Evolutionary conservation across 1,140 invertebrate species (phyloP).

Genomic region (Anastatus disparis): DNA sequence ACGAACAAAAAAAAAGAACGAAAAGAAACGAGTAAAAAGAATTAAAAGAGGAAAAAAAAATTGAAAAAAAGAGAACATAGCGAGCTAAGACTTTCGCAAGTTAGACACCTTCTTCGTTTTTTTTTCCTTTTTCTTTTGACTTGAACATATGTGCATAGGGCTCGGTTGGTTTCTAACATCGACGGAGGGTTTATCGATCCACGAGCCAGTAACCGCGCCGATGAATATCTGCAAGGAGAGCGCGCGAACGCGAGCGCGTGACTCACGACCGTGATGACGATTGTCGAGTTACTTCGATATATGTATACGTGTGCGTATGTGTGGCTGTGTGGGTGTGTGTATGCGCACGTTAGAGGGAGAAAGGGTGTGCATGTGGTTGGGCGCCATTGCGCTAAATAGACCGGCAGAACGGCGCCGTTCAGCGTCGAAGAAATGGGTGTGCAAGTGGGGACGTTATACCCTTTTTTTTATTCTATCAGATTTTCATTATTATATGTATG

Average conservation of each 20-base stretch:
- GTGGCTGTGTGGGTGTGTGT: slow-evolving; percentile 28
- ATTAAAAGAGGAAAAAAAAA: not conserved
- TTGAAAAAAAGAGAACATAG: not conserved
- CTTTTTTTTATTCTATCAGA: not conserved
- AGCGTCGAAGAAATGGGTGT: slow-evolving; percentile 30
- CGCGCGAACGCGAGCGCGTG: slow-evolving; percentile 44
- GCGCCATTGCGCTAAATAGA: slow-evolving; percentile 36
- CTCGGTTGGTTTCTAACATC: slow-evolving; percentile 1
- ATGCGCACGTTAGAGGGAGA: slow-evolving; percentile 36
- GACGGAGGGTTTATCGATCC: slow-evolving; percentile 53
- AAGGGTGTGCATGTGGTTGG: not conserved
- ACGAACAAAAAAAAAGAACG: not conserved
- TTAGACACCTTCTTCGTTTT: not conserved
- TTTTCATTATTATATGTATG: not conserved
- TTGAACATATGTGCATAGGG: not conserved
- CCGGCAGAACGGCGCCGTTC: slow-evolving; percentile 38
- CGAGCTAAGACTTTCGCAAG: too few species aligned
- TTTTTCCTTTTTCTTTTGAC: too few species aligned
- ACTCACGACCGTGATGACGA: slow-evolving; percentile 46
- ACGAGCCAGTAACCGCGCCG: slow-evolving; percentile 37
- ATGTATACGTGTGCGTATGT: too few species aligned
- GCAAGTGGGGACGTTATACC: not conserved
- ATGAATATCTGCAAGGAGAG: slow-evolving; percentile 48
- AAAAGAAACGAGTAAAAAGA: not conserved
- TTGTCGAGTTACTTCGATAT: too few species aligned